phyloP scores from a whole-genome alignment of 2,888 invertebrate genomes.

The Rhabditoides inermis region DNA sequence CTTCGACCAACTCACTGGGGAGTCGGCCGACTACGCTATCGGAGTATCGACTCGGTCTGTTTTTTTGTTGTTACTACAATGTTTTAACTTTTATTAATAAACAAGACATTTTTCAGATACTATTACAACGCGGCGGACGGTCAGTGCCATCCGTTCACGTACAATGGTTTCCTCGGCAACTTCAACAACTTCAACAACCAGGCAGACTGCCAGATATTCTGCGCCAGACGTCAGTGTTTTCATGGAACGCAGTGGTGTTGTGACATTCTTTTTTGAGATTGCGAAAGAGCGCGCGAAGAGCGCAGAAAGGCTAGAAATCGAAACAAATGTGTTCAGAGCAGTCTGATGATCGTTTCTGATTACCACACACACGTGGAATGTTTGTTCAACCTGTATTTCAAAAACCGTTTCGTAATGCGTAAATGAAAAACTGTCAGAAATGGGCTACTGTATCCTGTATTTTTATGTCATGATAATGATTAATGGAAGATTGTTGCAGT shows the following conservation, averaged over 20 bases:
- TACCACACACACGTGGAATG: too few species aligned
- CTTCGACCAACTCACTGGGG: slow-evolving; percentile 30
- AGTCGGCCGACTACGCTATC: slow-evolving; percentile 25
- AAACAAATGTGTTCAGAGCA: too few species aligned
- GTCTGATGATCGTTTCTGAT: too few species aligned
- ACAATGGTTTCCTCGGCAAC: slow-evolving; percentile 33
- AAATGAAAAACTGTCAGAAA: too few species aligned
- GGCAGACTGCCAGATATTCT: slow-evolving; percentile 34
- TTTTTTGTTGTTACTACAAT: neutral
- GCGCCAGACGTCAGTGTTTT: slow-evolving; percentile 32
- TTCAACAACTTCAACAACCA: slow-evolving; percentile 37
- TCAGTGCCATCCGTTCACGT: slow-evolving; percentile 35
- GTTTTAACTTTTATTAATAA: neutral
- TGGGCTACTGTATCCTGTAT: too few species aligned
- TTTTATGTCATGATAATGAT: too few species aligned
- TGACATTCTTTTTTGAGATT: neutral
- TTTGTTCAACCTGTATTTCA: too few species aligned
- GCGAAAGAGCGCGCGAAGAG: too few species aligned
- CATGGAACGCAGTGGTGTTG: too few species aligned
- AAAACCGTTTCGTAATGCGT: too few species aligned
- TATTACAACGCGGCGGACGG: slow-evolving; percentile 34
- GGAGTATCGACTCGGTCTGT: slow-evolving; percentile 21
- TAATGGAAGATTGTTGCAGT: slow-evolving; percentile 15
- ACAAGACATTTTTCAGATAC: slow-evolving; percentile 13
- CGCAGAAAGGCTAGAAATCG: too few species aligned